These are phyloP conservation scores for Cherax destructor DNA, from an alignment of 1,140 invertebrate species.

Conservation along the genomic window DNA sequence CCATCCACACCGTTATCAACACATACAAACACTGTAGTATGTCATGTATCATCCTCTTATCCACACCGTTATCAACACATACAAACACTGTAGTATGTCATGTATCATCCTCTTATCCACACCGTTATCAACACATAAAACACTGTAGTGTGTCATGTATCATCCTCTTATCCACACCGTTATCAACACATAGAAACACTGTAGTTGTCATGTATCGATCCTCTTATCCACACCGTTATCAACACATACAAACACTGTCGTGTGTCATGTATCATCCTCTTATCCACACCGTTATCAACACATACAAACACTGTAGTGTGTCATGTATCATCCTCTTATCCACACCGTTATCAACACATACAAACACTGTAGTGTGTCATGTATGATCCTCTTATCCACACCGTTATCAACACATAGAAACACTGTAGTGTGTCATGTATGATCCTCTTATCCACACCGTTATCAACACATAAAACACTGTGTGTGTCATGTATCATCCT, in stretches of 20 bases:
- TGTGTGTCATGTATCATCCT: conserved; percentile 1
- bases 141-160: background rate
- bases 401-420: background rate
- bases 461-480: background rate
- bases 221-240: background rate
- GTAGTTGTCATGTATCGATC: background rate
- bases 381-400: background rate
- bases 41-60: background rate
- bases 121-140: background rate
- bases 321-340: conserved; percentile 8
- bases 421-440: background rate
- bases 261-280: conserved; percentile 3
- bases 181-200: background rate
- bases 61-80: background rate
- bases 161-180: background rate
- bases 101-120: background rate
- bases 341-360: background rate
- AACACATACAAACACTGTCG: background rate
- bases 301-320: background rate
- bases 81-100: background rate
- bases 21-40: background rate
- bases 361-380: conserved; percentile 4
- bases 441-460: background rate
- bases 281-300: background rate
- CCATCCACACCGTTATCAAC: background rate